Percentiles rank a stretch among this genome's conserved stretches.
Evolutionary conservation across 2,113 vertebrate species (phyloP).

Genomic region (Calyptomena viridis): DNA sequence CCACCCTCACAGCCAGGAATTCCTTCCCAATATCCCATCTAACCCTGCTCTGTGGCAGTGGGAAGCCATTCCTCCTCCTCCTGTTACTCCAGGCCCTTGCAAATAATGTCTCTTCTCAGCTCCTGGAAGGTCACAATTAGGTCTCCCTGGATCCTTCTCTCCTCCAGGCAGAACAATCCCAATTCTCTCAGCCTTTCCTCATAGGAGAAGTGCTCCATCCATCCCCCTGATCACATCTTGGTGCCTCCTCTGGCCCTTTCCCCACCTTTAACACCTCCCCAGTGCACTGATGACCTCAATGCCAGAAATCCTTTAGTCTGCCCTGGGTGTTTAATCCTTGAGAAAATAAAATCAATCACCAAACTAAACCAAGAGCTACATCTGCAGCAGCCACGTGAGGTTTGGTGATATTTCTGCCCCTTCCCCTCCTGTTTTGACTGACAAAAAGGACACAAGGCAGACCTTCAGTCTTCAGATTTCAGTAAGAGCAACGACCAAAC

Average conservation of each 20-base stretch:
- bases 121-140: not conserved
- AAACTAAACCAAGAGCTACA: not conserved
- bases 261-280: not conserved
- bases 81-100: not conserved
- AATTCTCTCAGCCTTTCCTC: not conserved
- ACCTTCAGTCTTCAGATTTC: not conserved
- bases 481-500: accelerated
- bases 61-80: not conserved
- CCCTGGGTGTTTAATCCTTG: not conserved
- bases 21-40: not conserved
- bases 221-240: not conserved
- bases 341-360: not conserved
- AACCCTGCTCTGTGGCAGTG: not conserved
- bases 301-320: not conserved
- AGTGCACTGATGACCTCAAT: accelerated
- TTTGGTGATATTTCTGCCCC: not conserved
- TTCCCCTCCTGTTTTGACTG: not conserved
- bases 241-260: not conserved
- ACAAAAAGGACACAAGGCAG: not conserved
- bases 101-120: not conserved
- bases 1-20: not conserved
- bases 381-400: not conserved
- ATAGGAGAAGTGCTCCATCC: not conserved
- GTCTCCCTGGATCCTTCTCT: not conserved
- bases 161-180: not conserved